Conservation (phyloP, 2,888 invertebrate genomes). For the Nipponacmea schrenckii region DNA sequence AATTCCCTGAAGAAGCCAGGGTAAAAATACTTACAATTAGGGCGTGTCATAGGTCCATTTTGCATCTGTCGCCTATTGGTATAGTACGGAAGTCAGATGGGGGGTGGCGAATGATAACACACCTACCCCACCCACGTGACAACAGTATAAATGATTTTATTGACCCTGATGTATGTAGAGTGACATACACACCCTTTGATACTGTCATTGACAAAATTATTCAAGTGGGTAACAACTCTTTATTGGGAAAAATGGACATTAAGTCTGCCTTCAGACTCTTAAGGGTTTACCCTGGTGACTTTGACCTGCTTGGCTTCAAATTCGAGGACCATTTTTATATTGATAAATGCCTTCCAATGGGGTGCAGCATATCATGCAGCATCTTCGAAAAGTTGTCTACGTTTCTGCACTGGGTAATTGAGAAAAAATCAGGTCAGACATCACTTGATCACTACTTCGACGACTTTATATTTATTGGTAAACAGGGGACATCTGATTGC, state of each 20-base stretch:
- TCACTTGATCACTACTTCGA: background rate
- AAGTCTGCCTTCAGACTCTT: background rate
- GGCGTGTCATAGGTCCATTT: background rate
- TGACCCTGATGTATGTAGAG: background rate
- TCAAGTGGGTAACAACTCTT: background rate
- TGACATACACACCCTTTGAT: background rate
- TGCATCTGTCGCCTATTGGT: background rate
- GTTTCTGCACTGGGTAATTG: too few species aligned
- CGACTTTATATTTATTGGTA: background rate
- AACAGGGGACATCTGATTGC: background rate
- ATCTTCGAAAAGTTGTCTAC: too few species aligned
- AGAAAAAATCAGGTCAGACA: background rate
- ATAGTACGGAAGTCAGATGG: background rate
- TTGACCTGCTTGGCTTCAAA: background rate
- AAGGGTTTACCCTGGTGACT: background rate
- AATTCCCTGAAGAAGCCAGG: background rate
- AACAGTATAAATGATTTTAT: constrained; percentile 1
- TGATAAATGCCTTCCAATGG: background rate
- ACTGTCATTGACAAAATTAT: background rate
- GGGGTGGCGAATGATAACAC: background rate
- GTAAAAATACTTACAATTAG: background rate
- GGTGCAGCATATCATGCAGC: too few species aligned
- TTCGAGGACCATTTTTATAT: background rate
- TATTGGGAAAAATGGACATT: background rate
- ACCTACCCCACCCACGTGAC: background rate